Base-by-base conservation (phyloP, 2,888 invertebrate genomes). In the Neria commutata region DNA sequence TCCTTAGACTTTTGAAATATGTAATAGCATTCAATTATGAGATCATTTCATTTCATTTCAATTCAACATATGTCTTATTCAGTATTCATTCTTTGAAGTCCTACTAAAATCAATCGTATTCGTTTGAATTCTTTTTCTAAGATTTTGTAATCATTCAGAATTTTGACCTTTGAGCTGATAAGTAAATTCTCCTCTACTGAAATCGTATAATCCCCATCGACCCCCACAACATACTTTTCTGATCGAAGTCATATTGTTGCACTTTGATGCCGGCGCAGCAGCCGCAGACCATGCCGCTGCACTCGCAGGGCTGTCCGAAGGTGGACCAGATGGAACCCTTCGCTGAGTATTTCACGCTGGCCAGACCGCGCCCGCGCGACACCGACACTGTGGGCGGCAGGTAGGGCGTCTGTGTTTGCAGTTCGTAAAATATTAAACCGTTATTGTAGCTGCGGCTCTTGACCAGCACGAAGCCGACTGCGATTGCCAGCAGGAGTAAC, bases 261-360 rank as follows among this genome's bases (percentile, higher is more conserved):
- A 91, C 83, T 66, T 88, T 86, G 65, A 92, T 84, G n/a, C 91
- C 91, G 2, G 88, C 86, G 70, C 92, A 92, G 75, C 92, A 92
- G 48, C 85, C 86, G 71, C 92, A 92, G 50, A 83, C 80, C 0
- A 85, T 75, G 3, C 83, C 83, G 17, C 83, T 81, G 71, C 92
- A 92, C 8, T 84, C 81, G 66, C 81, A 80, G 23, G 76, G 78
- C 64, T 76, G 73, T 0, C 79, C 79, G 34, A 79, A 75, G 4
- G 76, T 77, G 0, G 79, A 78, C 71, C 79, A 79, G 19, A 79
- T 78, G 16, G 79, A 76, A 14, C 77, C 76, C 58, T 75, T 70
- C 25, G 68, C 64, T 16, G 78, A 75, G 48, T 75, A 74, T 58
- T 72, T 70, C 16, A 72, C 67, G 45, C 69, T 76, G 52, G 75